Evolutionary conservation across 35 echinoderm and acorn worm genomes (phyloP), one percentile per base, ranked within the genome.

Genomic region (Holothuria glaberrima): DNA sequence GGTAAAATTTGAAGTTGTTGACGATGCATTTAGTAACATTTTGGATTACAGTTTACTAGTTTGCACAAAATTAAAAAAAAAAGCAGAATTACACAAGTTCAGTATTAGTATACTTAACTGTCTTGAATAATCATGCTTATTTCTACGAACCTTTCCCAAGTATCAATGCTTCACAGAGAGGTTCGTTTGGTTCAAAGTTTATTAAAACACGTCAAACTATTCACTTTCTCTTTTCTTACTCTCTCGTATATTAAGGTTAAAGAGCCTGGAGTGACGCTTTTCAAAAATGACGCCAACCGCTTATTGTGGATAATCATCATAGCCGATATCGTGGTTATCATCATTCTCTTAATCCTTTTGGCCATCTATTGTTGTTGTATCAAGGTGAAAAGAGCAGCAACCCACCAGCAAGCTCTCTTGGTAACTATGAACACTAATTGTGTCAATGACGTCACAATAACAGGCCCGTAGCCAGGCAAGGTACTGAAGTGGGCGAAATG

Each of bases 331-430:
- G 71, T 3, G 17, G 71, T 75, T 14, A 30, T 75, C 22, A 5
- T 41, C 34, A 20, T 75, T 0, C 71, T 75, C 0, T 35, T 75
- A 19, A 34, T 36, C 0, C 32, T 75, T 16, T 48, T 75, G 30
- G 16, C 35, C 1, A 21, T 75, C 9, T 75, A 75, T 41, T 75
- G 71, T 75, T 20, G 18, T 22, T 75, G 71, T 75, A 75, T 44
- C 35, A 75, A 36, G 34, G 34, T n/a, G 17, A 75, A 75, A 41
- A 35, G 46, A 41, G 34, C 34, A 18, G 32, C 32, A 17, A 16
- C 18, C 1, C 71, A 75, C 71, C 32, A 75, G 19, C 71, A 41
- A 19, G 33, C 71, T 20, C 3, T 75, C 35, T 34, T 75, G 71
- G 71, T 75, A 22, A 14, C 33, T 75, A 29, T 66, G 28, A 66